A percentile compares a stretch with the other conserved stretches of the same genome.
These are phyloP conservation scores for Lanius collurio DNA, from an alignment of 2,113 vertebrate genomes.

Conservation along the genomic window DNA sequence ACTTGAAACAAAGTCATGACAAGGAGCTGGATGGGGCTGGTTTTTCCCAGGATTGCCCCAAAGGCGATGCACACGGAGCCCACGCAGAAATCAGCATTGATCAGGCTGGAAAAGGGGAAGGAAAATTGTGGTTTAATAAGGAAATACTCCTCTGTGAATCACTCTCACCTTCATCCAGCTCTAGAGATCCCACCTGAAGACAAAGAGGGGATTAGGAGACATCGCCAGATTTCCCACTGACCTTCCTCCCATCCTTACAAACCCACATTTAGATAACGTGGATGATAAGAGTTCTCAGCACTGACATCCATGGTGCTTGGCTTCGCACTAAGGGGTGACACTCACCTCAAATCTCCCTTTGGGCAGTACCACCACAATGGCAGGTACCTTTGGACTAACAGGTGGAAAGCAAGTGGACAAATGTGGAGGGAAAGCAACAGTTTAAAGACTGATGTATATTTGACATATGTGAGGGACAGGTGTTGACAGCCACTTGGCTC, in stretches of 20 bases:
- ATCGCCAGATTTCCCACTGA: neutral
- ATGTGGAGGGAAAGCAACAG: neutral
- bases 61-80: constrained; percentile 90
- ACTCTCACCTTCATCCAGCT: neutral
- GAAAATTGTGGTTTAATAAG: neutral
- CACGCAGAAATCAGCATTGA: constrained; percentile 96
- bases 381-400: neutral
- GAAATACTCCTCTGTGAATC: neutral
- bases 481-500: neutral
- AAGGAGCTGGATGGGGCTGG: constrained; percentile 90
- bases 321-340: neutral
- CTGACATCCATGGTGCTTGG: neutral
- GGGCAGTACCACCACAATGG: neutral
- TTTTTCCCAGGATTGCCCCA: constrained; percentile 92
- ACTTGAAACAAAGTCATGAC: constrained; percentile 92
- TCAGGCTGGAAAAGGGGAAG: constrained; percentile 78
- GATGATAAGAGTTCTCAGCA: neutral
- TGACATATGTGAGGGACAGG: neutral
- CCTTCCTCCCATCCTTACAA: neutral
- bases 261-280: neutral
- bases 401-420: neutral
- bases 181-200: neutral
- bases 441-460: neutral
- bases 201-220: neutral
- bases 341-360: neutral